Evolutionary conservation across 2,888 invertebrate species (phyloP).

Genomic region (Muscina levida): DNA sequence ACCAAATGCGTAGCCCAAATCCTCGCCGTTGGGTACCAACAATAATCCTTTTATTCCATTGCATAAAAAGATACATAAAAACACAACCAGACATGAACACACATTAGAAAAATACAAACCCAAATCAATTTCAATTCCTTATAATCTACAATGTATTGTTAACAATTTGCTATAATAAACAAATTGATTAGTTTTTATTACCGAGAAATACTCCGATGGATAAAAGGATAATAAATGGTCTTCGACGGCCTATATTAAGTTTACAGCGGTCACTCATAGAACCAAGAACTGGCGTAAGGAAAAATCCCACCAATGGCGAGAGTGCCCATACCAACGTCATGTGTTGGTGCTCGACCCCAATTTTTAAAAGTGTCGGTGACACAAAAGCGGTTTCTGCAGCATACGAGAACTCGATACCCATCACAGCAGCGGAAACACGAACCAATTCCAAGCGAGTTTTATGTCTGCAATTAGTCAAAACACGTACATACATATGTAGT

Average conservation of each 20-base stretch:
- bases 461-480: constrained; percentile 80
- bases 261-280: constrained; percentile 95
- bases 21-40: constrained; percentile 95
- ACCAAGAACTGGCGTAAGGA: constrained; percentile 94
- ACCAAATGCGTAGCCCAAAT: constrained; percentile 90
- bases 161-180: too few species aligned
- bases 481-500: too few species aligned
- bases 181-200: constrained; percentile 75
- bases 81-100: constrained; percentile 6
- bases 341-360: constrained; percentile 94
- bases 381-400: constrained; percentile 99
- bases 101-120: not conserved
- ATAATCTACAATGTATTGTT: too few species aligned
- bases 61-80: constrained; percentile 19
- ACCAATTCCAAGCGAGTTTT: constrained; percentile 91
- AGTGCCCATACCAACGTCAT: constrained; percentile 98
- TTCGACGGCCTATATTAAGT: constrained; percentile 88
- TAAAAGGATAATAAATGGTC: constrained; percentile 94
- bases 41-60: constrained; percentile 85
- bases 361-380: constrained; percentile 94
- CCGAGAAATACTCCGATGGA: constrained; percentile 94
- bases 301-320: constrained; percentile 96
- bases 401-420: constrained; percentile 98
- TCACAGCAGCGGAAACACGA: constrained; percentile 94
- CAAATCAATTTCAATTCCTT: too few species aligned